A percentile compares a stretch with the other conserved stretches of the same genome.
These are phyloP conservation scores for Cinclus cinclus DNA, from an alignment of 2,113 vertebrate genomes.

Conservation along the genomic window DNA sequence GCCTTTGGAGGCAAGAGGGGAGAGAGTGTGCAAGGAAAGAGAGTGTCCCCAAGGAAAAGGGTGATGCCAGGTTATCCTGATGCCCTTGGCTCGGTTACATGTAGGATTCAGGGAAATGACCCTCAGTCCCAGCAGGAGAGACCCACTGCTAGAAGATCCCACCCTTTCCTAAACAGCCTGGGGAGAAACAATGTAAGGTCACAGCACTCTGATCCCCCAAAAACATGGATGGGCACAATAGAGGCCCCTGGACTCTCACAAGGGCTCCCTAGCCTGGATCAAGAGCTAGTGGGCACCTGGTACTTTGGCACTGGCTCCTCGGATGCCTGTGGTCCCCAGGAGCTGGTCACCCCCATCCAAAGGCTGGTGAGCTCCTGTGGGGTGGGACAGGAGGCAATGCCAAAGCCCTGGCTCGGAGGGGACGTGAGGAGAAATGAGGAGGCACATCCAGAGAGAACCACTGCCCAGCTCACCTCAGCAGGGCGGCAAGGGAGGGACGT, in stretches of 20 bases:
- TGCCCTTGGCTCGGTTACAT: fast-evolving
- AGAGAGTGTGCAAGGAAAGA: not conserved
- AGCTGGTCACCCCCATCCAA: not conserved
- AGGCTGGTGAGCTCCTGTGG: not conserved
- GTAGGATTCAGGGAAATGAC: not conserved
- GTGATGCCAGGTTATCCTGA: not conserved
- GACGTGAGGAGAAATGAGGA: not conserved
- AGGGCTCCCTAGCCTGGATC: not conserved
- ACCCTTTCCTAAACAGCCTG: not conserved
- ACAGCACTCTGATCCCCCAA: not conserved
- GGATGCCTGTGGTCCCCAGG: not conserved
- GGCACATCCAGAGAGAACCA: not conserved
- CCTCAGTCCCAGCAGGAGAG: not conserved
- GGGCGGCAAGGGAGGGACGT: not conserved
- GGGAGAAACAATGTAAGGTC: not conserved
- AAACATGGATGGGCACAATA: fast-evolving
- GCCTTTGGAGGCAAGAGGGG: not conserved
- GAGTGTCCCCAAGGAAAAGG: not conserved
- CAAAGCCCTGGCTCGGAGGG: not conserved
- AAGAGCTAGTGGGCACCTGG: not conserved
- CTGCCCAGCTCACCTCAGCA: not conserved
- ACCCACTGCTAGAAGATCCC: not conserved
- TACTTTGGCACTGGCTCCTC: not conserved
- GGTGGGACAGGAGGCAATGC: not conserved
- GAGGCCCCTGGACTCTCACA: not conserved